These are phyloP conservation scores for Sarotherodon lohbergeri DNA, from an alignment of 2,113 vertebrate species.

Conservation along the genomic window DNA sequence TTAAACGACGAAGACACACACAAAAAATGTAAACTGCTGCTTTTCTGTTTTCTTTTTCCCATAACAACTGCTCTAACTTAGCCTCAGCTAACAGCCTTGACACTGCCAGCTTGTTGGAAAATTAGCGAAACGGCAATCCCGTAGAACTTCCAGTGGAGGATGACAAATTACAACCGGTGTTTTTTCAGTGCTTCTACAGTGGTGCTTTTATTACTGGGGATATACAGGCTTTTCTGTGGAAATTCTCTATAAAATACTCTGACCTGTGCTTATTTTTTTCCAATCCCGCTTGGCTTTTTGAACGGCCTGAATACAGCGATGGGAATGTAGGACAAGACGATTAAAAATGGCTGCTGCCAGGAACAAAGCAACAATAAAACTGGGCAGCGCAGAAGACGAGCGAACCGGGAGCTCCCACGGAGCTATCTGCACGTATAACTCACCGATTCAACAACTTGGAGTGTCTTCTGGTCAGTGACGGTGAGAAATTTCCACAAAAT, in stretches of 20 bases:
- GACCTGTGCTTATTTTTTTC: not conserved
- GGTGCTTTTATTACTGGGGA: not conserved
- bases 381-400: constrained; percentile 37
- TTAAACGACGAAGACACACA: accelerated
- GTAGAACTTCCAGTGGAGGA: constrained; percentile 19
- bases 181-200: not conserved
- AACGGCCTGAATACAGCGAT: constrained; percentile 26
- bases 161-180: not conserved
- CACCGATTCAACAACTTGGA: constrained; percentile 57
- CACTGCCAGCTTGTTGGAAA: not conserved
- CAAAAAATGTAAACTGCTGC: not conserved
- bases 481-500: constrained; percentile 57
- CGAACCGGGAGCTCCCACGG: not conserved
- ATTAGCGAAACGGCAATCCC: constrained; percentile 12
- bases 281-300: not conserved
- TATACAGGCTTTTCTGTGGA: not conserved
- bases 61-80: not conserved
- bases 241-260: not conserved
- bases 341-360: constrained; percentile 81
- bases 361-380: constrained; percentile 81
- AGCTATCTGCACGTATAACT: constrained; percentile 28
- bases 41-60: not conserved
- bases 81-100: not conserved
- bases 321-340: constrained; percentile 68
- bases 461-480: constrained; percentile 35